Conservation (phyloP, 2,113 vertebrate species). For the Empidonax traillii region DNA sequence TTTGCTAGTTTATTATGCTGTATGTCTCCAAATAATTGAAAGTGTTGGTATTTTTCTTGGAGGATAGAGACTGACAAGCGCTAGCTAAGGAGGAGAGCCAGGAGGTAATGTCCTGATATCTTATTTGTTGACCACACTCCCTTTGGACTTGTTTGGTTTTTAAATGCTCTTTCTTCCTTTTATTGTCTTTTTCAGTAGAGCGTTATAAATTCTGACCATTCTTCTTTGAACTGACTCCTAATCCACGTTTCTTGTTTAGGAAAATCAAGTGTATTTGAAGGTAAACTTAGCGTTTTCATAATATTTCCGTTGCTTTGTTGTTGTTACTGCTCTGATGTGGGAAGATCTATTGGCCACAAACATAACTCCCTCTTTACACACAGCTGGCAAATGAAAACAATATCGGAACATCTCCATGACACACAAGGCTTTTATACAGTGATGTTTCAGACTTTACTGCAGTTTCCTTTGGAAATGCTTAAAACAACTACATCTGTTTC, state of each 20-base stretch:
- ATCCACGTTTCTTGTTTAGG: constrained; percentile 47
- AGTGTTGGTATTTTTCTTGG: neutral
- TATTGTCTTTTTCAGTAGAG: constrained; percentile 36
- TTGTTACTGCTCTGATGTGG: constrained; percentile 57
- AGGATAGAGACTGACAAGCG: neutral
- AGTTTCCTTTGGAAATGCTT: constrained; percentile 75
- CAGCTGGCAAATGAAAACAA: constrained; percentile 63
- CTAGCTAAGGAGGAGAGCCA: neutral
- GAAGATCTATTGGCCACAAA: constrained; percentile 60
- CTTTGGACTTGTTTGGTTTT: neutral
- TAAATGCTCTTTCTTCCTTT: constrained; percentile 22
- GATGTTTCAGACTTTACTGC: constrained; percentile 64
- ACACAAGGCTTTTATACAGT: constrained; percentile 52
- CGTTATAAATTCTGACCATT: constrained; percentile 1
- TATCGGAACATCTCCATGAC: constrained; percentile 66
- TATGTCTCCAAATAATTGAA: neutral
- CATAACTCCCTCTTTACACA: constrained; percentile 59
- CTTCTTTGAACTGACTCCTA: constrained; percentile 54
- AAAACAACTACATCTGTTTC: constrained; percentile 77
- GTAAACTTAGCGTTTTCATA: constrained; percentile 40
- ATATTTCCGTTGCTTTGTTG: constrained; percentile 51
- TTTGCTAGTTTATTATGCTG: neutral
- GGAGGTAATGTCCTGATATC: neutral
- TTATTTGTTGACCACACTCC: neutral
- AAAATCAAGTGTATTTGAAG: constrained; percentile 54